Evolutionary conservation across 1,140 invertebrate genomes (phyloP), one percentile per base, ranked within the genome.

Genomic region (Ooceraea biroi): DNA sequence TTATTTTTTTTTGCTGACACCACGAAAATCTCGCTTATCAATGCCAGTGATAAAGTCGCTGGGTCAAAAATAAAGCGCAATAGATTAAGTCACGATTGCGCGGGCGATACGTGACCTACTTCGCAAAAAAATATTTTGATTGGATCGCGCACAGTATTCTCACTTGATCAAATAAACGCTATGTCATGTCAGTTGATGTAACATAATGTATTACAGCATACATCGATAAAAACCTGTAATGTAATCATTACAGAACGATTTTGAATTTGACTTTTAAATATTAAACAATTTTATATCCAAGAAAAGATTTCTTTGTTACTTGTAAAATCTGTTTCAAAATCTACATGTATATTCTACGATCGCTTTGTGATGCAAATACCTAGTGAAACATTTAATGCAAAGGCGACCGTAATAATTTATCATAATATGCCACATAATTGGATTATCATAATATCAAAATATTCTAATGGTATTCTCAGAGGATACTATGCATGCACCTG

Each of bases 401-500:
- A 71, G 48, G 30, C 36, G 36, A 60, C 1, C 50, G 52, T 46
- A 27, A 41, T 30, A 61, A 74, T 74, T 61, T 52, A 55, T 71
- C 25, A 74, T 61, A 60, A 44, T 30, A 76, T 41, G 36, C 14
- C 10, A 52, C 1, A 63, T 50, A 65, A 1, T 12, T 36, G 36
- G 5, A 74, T 61, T 61, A 46, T 4, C 5, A 22, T 46, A 5
- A 12, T 57, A 46, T 11, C 12, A 14, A 69, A 46, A 27, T 17
- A 27, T 71, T 46, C 36, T 7, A 36, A 11, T 27, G 48, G 0
- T 1, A 27, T 69, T 52, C 17, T n/a, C 57, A 91, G 91, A 4
- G 91, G 91, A 36, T 84, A 86, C 25, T 92, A 91, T 73, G 71
- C 90, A 8, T 91, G 84, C 69, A 83, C 88, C 22, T 65, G 27